phyloP scores from a whole-genome alignment of 2,888 invertebrate species.

The Teleiodes luculella region DNA sequence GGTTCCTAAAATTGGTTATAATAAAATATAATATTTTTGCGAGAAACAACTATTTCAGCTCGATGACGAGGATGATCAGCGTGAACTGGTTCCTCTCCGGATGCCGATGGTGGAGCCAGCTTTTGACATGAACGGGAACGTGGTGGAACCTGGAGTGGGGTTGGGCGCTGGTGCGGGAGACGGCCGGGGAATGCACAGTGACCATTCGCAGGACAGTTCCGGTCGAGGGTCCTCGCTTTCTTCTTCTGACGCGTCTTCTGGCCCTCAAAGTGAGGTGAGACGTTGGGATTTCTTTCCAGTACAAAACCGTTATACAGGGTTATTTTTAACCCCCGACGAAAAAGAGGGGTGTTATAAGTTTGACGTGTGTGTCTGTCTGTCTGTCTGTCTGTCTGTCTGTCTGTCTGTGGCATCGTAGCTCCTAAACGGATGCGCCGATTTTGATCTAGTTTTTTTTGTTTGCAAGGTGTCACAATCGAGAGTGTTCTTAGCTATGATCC shows the following conservation, averaged over 20 bases:
- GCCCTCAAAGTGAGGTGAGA: constrained; percentile 52
- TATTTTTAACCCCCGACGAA: too few species aligned
- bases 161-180: constrained; percentile 64
- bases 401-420: too few species aligned
- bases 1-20: too few species aligned
- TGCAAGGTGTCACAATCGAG: too few species aligned
- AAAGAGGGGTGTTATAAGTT: too few species aligned
- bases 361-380: too few species aligned
- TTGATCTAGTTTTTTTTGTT: too few species aligned
- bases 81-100: constrained; percentile 25
- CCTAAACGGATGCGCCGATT: too few species aligned
- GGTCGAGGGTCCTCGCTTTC: constrained; percentile 61
- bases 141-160: constrained; percentile 40
- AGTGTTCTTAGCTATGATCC: too few species aligned
- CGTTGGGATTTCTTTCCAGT: not conserved
- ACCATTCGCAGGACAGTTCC: constrained; percentile 64
- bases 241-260: constrained; percentile 57
- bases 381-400: too few species aligned
- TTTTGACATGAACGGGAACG: constrained; percentile 53
- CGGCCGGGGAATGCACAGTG: constrained; percentile 67
- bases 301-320: not conserved
- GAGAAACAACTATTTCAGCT: constrained; percentile 24
- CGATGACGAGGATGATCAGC: constrained; percentile 30
- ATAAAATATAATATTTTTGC: too few species aligned
- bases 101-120: constrained; percentile 37